Percentiles rank a stretch among this genome's conserved stretches.
Conservation (phyloP, 2,797 vertebrate genomes). For the Neoniphon sammara region DNA sequence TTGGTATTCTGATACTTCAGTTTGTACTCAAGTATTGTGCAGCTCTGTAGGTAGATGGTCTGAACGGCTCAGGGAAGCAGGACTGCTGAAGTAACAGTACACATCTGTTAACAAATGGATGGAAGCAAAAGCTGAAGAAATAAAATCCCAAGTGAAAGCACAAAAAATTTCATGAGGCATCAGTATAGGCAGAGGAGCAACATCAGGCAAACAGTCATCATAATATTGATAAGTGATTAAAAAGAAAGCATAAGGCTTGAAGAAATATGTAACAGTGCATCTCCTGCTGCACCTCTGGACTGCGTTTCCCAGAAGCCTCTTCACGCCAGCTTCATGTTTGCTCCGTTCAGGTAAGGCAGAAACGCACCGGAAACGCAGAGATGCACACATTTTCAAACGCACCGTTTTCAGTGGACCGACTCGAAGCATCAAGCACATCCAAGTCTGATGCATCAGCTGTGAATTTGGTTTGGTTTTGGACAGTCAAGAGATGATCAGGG, state of each 20-base stretch:
- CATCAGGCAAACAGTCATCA: not conserved
- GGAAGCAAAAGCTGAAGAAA: not conserved
- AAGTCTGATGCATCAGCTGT: too few relatives aligned
- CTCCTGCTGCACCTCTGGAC: not conserved
- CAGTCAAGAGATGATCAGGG: too few relatives aligned
- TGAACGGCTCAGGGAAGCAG: conserved; percentile 15
- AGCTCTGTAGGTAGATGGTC: not conserved
- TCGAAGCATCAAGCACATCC: too few relatives aligned
- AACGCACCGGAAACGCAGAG: not conserved
- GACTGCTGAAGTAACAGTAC: conserved; percentile 12
- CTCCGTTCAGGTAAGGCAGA: not conserved
- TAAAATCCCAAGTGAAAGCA: not conserved
- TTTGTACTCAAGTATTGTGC: not conserved
- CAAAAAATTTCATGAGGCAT: conserved; percentile 6
- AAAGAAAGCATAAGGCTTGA: conserved; percentile 3
- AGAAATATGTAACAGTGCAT: conserved; percentile 46
- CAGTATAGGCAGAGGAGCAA: not conserved
- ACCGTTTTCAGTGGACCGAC: too few relatives aligned
- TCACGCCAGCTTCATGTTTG: not conserved
- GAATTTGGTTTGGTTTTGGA: too few relatives aligned
- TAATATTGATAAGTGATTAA: not conserved
- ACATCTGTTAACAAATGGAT: not conserved
- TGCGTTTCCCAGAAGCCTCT: not conserved
- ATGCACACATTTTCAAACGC: not conserved
- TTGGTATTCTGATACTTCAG: not conserved